Evolutionary conservation across 2,797 vertebrate species (phyloP).

Genomic region (Falco naumanni): DNA sequence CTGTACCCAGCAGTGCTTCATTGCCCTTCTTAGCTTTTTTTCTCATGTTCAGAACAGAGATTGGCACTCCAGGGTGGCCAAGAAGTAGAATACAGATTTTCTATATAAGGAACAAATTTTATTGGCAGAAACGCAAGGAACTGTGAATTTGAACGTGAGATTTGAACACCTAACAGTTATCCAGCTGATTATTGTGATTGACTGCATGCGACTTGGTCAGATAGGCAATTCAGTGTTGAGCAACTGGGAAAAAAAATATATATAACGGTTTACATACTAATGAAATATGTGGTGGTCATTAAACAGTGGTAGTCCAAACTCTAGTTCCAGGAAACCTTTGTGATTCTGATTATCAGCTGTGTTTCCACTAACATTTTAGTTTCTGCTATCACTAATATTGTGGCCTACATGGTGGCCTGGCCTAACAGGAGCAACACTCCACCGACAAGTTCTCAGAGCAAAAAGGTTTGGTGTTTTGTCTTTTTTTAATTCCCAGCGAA

Average conservation of each 20-base stretch:
- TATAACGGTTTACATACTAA: background rate
- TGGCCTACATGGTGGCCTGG: background rate
- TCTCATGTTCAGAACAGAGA: background rate
- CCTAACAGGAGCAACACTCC: background rate
- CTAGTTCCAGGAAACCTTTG: background rate
- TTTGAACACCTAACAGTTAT: background rate
- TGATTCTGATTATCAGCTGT: background rate
- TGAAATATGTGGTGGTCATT: fast-evolving
- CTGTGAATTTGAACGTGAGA: background rate
- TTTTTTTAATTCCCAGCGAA: background rate
- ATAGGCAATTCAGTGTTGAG: background rate
- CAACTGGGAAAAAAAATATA: background rate
- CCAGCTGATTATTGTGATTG: background rate
- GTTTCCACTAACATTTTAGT: background rate
- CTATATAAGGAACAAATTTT: background rate
- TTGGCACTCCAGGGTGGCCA: background rate
- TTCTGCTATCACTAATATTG: background rate
- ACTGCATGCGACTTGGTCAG: background rate
- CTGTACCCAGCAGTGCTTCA: background rate
- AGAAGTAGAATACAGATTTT: background rate
- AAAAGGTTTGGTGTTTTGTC: background rate
- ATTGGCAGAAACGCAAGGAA: background rate
- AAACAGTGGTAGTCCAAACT: background rate
- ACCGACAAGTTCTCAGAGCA: background rate
- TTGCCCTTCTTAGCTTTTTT: background rate